Evolutionary conservation across 2,797 vertebrate species (phyloP).

Genomic region (Pristis pectinata): DNA sequence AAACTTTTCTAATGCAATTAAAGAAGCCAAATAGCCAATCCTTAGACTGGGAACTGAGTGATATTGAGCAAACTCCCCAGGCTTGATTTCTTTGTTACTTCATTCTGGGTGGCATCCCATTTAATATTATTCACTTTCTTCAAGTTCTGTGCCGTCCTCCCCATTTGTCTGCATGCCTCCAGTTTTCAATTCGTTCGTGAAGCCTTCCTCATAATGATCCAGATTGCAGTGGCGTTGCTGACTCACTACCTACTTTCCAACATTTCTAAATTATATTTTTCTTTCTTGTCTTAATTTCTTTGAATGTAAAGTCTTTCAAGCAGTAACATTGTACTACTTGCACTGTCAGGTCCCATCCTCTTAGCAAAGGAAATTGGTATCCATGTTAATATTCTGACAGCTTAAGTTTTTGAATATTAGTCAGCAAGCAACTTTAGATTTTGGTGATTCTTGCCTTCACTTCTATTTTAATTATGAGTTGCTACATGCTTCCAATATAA

Average conservation of each 20-base stretch:
- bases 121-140: neutral
- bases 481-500: neutral
- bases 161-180: neutral
- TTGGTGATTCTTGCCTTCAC: neutral
- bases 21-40: too few species aligned
- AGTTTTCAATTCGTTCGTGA: neutral
- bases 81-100: neutral
- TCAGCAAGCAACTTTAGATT: neutral
- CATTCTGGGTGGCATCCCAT: neutral
- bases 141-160: neutral
- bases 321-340: neutral
- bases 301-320: neutral
- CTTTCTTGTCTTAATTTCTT: neutral
- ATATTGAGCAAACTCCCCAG: neutral
- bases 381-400: too few species aligned
- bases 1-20: neutral
- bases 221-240: neutral
- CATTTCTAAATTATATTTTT: neutral
- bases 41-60: too few species aligned
- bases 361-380: neutral
- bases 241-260: neutral
- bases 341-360: neutral
- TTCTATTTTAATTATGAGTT: neutral
- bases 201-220: neutral
- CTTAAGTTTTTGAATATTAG: neutral